phyloP scores from a whole-genome alignment of 2,113 vertebrate genomes.

The Nymphicus hollandicus region DNA sequence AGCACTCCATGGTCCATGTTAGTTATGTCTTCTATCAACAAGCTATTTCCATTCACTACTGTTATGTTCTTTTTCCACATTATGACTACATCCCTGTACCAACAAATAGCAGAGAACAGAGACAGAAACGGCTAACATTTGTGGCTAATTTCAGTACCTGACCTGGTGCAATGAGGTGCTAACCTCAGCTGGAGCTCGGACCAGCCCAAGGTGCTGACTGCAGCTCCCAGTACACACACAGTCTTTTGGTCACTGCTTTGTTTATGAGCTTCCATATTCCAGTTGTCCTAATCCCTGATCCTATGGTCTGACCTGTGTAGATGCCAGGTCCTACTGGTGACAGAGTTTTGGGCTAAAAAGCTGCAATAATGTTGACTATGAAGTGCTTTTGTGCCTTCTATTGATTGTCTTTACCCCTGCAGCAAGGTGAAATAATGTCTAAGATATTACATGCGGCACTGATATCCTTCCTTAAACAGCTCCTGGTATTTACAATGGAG shows the following conservation, averaged over 20 bases:
- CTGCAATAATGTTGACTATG: not conserved
- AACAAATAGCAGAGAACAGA: not conserved
- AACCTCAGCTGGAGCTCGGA: not conserved
- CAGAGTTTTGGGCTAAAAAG: not conserved
- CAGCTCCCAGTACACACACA: accelerated
- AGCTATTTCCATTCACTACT: not conserved
- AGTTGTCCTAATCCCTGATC: not conserved
- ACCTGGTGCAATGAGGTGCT: not conserved
- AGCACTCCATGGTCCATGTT: accelerated
- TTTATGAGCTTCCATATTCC: not conserved
- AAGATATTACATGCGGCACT: not conserved
- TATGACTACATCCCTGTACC: accelerated
- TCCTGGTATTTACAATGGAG: not conserved
- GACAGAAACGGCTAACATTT: not conserved
- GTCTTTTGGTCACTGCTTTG: not conserved
- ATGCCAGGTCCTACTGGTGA: not conserved
- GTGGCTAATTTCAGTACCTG: not conserved
- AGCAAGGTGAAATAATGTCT: not conserved
- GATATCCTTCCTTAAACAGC: not conserved
- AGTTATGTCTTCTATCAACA: not conserved
- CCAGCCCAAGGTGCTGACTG: not conserved
- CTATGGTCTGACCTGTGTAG: not conserved
- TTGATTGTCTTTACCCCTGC: not conserved
- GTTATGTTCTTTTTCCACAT: not conserved
- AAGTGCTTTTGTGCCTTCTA: not conserved